These are phyloP conservation scores for Vanessa atalanta DNA, from an alignment of 1,140 invertebrate species.

Conservation along the genomic window DNA sequence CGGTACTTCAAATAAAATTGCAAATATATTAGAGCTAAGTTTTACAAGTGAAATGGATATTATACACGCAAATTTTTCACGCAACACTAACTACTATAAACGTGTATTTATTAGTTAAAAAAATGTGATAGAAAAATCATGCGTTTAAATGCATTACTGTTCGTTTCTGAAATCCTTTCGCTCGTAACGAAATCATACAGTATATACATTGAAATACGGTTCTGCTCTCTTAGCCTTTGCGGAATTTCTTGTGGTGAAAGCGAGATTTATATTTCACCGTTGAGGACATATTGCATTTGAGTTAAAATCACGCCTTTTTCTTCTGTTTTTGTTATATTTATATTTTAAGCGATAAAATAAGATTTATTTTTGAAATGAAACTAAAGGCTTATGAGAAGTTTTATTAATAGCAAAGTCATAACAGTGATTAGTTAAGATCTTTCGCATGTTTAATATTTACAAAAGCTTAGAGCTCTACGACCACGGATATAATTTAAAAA, in stretches of 20 bases:
- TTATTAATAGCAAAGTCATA: too few species aligned
- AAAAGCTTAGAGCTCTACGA: background rate
- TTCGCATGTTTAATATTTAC: too few species aligned
- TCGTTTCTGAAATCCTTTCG: constrained; percentile 38
- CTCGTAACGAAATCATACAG: constrained; percentile 28
- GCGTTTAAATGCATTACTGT: constrained; percentile 36
- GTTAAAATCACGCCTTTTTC: background rate
- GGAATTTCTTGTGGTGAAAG: constrained; percentile 36
- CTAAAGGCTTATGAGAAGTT: too few species aligned
- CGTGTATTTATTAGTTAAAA: constrained; percentile 27
- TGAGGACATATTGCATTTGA: constrained; percentile 1
- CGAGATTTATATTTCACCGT: constrained; percentile 8
- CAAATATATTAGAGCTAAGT: constrained; percentile 20
- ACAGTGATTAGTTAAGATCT: too few species aligned
- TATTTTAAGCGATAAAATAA: too few species aligned
- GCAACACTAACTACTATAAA: constrained; percentile 29
- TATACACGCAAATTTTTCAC: constrained; percentile 38
- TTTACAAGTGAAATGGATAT: constrained; percentile 39
- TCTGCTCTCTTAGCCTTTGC: constrained; percentile 32
- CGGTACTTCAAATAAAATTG: constrained; percentile 13
- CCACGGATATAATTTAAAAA: constrained; percentile 23
- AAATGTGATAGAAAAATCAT: constrained; percentile 34
- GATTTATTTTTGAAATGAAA: too few species aligned
- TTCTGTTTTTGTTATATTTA: too few species aligned
- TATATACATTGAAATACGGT: constrained; percentile 29